These are phyloP conservation scores for Aphaenogaster floridana DNA, from an alignment of 1,140 invertebrate species.

Conservation along the genomic window DNA sequence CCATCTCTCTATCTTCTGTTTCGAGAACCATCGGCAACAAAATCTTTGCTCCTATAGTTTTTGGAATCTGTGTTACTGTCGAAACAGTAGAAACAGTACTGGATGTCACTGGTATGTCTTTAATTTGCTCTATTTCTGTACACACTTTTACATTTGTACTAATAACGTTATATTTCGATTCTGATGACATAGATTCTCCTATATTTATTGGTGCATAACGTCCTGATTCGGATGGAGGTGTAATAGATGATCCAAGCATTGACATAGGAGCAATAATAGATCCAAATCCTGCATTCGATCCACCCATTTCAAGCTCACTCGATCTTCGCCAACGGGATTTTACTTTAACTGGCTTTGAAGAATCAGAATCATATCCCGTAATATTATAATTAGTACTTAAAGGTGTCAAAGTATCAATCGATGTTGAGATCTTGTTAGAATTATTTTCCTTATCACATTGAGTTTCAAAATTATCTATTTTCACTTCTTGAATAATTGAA, in stretches of 20 bases:
- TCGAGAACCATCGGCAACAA: conserved; percentile 80
- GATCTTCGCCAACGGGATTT: conserved; percentile 94
- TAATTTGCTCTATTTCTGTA: conserved; percentile 56
- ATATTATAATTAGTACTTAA: conserved; percentile 67
- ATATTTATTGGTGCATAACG: conserved; percentile 65
- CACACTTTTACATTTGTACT: conserved; percentile 55
- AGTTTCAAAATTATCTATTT: conserved; percentile 75
- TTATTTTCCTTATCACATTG: conserved; percentile 81
- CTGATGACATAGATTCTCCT: conserved; percentile 45
- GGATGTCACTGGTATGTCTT: conserved; percentile 22
- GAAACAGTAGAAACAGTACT: conserved; percentile 53
- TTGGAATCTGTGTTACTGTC: conserved; percentile 57
- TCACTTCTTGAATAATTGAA: conserved; percentile 72
- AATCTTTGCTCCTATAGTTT: conserved; percentile 80
- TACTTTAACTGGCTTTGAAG: conserved; percentile 93
- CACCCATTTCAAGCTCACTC: conserved; percentile 93
- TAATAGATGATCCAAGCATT: conserved; percentile 78
- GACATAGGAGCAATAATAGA: conserved; percentile 65
- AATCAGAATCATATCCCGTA: conserved; percentile 85
- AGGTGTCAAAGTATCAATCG: conserved; percentile 76
- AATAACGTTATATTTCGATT: conserved; percentile 71
- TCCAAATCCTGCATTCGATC: conserved; percentile 73
- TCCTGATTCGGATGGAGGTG: conserved; percentile 83
- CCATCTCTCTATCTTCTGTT: conserved; percentile 88
- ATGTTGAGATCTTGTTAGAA: conserved; percentile 72